These are phyloP conservation scores for Anaspis maculata DNA, from an alignment of 2,888 invertebrate genomes.

Conservation along the genomic window DNA sequence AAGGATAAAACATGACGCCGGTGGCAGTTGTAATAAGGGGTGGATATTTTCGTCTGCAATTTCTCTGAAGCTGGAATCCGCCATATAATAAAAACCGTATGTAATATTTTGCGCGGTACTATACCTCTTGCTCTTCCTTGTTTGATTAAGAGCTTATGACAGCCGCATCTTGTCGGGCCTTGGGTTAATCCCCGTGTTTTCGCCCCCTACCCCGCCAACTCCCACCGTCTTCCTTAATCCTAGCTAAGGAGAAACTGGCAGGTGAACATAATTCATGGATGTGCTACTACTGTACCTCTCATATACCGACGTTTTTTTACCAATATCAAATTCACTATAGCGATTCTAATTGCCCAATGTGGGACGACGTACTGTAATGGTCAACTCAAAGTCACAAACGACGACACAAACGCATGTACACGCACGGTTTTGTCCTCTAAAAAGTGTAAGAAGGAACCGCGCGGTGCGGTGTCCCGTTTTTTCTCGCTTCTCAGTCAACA, in stretches of 20 bases:
- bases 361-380: no score
- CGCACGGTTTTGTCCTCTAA: no score
- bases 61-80: conserved; percentile 12
- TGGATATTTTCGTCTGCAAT: conserved; percentile 13
- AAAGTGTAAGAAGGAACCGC: no score
- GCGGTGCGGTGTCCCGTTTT: no score
- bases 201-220: conserved; percentile 4
- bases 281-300: no score
- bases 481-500: no score
- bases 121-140: conserved; percentile 13
- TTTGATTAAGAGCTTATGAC: conserved; percentile 21
- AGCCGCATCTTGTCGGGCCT: conserved; percentile 16
- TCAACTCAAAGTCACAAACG: no score
- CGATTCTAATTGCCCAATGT: no score
- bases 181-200: conserved; percentile 14
- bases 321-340: no score
- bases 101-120: conserved; percentile 14
- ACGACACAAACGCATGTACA: no score
- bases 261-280: conserved; percentile 13
- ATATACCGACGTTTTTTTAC: no score
- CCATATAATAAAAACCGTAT: conserved; percentile 14
- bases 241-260: conserved; percentile 10
- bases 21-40: conserved; percentile 15
- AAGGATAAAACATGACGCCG: conserved; percentile 12
- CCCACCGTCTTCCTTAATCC: conserved; percentile 6